These are phyloP conservation scores for Osmoderma eremita DNA, from an alignment of 2,888 invertebrate genomes.

Conservation along the genomic window DNA sequence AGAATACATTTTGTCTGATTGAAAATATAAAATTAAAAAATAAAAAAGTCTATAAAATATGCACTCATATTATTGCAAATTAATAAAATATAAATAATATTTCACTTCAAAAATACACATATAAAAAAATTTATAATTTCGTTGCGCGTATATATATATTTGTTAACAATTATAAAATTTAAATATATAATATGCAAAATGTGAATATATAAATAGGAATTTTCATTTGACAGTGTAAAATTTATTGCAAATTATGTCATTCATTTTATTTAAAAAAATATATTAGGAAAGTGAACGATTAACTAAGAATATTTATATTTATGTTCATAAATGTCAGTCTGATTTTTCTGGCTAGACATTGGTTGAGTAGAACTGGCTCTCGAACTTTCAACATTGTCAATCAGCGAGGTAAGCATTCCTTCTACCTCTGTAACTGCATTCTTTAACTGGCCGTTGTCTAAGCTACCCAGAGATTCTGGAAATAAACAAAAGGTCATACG, in stretches of 20 bases:
- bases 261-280: no score
- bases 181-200: background rate
- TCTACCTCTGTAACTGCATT: slow-evolving; percentile 78
- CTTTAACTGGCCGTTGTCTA: slow-evolving; percentile 74
- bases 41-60: background rate
- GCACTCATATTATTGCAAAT: background rate
- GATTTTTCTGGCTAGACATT: slow-evolving; percentile 10
- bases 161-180: no score
- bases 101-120: background rate
- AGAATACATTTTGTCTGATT: background rate
- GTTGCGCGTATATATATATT: no score
- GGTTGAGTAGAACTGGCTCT: slow-evolving; percentile 39
- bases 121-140: no score
- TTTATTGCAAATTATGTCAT: no score
- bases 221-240: background rate
- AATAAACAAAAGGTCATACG: slow-evolving; percentile 8
- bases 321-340: slow-evolving; percentile 30
- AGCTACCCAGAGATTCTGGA: slow-evolving; percentile 65
- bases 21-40: slow-evolving; percentile 6
- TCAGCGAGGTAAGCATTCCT: slow-evolving; percentile 73
- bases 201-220: background rate
- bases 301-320: slow-evolving; percentile 33
- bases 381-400: slow-evolving; percentile 72
- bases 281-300: background rate
- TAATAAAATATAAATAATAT: slow-evolving; percentile 9